Base-by-base conservation (phyloP, 2,888 invertebrate genomes). In the Neocrepidodera transversa region DNA sequence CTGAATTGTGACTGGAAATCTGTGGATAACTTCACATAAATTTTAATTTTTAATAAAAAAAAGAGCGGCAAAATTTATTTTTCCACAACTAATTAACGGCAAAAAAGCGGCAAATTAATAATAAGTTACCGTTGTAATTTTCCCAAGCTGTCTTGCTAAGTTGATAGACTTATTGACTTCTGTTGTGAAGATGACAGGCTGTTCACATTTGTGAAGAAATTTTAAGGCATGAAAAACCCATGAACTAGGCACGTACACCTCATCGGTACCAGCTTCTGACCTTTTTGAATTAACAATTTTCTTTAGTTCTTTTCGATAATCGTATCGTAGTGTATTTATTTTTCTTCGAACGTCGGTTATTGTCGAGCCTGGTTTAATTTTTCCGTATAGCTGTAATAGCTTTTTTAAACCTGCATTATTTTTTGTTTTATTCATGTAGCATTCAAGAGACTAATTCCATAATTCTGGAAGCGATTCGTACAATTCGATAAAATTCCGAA, bases 371-470 rank as follows among this genome's bases (percentile, higher is more conserved):
- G 38, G 51, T 38, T 51, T 51, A 14, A 36, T 32, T 26, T 51
- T 51, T 51, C 23, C 20, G 14, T 52, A 40, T 11, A 35, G 38
- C n/a, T 36, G 16, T 40, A 52, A 52, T 40, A 32, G 10, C 7
- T 28, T 47, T 1, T 52, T 51, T 51, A 52, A 42, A 42, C 42
- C 52, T 42, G 42, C 28, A 23, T 53, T 43, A 43, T 13, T 26
- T 53, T 53, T 53, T 43, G 43, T 28, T 53, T 53, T 43, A 20
- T 40, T 52, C 40, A 52, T 52, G 18, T 49, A 49, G n/a, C 30
- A 26, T 28, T 52, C 52, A 28, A 40, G 40, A 36, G 52, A 42
- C n/a, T 16, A 38, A 52, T 52, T 52, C 52, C 40, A 52, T 42
- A 52, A 52, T 52, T 40, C 52, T n/a, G 40, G 52, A 52, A 52